Evolutionary conservation across 2,113 vertebrate species (phyloP).

Genomic region (Muntiacus reevesi): DNA sequence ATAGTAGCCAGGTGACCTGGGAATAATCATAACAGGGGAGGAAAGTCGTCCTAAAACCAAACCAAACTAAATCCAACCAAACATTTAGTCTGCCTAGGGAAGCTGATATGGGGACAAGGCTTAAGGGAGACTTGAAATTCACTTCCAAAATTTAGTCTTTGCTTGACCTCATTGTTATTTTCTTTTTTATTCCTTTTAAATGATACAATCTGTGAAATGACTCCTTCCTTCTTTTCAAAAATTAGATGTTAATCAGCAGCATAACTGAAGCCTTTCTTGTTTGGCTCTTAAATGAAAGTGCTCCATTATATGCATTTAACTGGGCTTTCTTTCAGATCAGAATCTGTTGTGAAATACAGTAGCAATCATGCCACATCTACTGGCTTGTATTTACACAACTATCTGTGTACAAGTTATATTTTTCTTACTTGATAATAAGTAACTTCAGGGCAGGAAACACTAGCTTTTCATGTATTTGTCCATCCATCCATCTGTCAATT

Average conservation of each 20-base stretch:
- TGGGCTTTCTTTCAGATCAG: constrained; percentile 42
- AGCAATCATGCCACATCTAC: not conserved
- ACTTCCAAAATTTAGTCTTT: not conserved
- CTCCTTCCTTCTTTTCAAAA: constrained; percentile 46
- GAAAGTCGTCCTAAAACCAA: not conserved
- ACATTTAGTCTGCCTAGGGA: not conserved
- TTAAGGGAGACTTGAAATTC: not conserved
- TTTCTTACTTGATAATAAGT: constrained; percentile 7
- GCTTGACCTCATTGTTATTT: not conserved
- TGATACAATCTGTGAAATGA: constrained; percentile 36
- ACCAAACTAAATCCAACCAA: not conserved
- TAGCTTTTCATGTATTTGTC: not conserved
- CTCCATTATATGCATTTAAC: constrained; percentile 23
- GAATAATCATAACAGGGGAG: not conserved
- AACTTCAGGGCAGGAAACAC: not conserved
- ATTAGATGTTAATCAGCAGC: constrained; percentile 12
- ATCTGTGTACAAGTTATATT: not conserved
- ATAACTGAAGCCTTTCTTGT: constrained; percentile 50
- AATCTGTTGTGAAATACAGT: constrained; percentile 20
- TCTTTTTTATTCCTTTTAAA: not conserved
- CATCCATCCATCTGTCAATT: not conserved
- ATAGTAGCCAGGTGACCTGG: not conserved
- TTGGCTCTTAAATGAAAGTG: constrained; percentile 39
- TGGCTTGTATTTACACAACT: not conserved
- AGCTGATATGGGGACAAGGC: not conserved